A percentile compares a stretch with the other conserved stretches of the same genome.
phyloP scores from a whole-genome alignment of 2,797 vertebrate genomes.

The Uromys caudimaculatus region DNA sequence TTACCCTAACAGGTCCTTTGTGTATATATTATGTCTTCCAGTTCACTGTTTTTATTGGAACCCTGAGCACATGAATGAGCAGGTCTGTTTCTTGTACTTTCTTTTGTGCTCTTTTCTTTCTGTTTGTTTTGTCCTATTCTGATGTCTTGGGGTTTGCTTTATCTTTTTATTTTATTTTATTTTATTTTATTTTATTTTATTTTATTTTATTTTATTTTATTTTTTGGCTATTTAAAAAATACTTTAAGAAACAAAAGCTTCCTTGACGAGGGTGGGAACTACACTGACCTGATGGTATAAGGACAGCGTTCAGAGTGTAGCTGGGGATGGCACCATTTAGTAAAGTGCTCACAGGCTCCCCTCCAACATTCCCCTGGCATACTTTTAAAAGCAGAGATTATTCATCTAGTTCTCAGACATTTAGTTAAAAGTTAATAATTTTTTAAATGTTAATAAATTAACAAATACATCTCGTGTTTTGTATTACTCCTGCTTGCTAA shows the following conservation, averaged over 20 bases:
- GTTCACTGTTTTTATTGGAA: not conserved
- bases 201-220: not conserved
- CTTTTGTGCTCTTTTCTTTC: not conserved
- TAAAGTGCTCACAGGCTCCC: not conserved
- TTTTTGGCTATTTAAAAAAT: not conserved
- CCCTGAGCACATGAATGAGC: not conserved
- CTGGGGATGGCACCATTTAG: not conserved
- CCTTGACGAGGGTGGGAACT: not conserved
- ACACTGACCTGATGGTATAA: not conserved
- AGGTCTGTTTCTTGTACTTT: not conserved
- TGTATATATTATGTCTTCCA: not conserved
- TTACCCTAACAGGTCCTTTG: not conserved
- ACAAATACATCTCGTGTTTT: not conserved
- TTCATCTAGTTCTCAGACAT: not conserved
- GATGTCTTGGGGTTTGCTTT: not conserved
- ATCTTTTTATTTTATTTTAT: not conserved
- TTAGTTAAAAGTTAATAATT: not conserved
- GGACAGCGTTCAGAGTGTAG: not conserved
- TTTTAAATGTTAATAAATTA: not conserved
- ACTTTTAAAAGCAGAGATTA: slow-evolving; percentile 23
- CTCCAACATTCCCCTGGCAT: not conserved
- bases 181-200: not conserved
- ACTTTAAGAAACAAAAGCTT: not conserved
- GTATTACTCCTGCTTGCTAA: not conserved
- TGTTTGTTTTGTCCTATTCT: not conserved